Evolutionary conservation across 37 sponge, comb jelly and placozoan species (phyloP), one percentile per base, ranked within the genome.

Genomic region (Halisarca cf. caerulea): DNA sequence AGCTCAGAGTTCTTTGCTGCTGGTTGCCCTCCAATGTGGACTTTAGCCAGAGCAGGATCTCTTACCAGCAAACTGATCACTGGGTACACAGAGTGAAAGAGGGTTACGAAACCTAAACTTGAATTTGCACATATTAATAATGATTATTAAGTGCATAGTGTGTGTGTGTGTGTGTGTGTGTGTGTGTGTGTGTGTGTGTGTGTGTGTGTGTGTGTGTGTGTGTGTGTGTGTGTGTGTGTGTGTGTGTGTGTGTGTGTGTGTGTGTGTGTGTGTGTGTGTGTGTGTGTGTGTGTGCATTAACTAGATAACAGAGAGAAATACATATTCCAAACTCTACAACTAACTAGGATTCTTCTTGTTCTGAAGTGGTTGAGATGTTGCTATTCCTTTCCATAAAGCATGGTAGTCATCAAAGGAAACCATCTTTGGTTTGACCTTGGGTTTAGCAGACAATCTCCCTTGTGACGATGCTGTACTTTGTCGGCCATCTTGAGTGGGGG

Each of bases 321-420:
- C n/a, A n/a, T n/a, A n/a, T n/a, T n/a, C n/a, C n/a, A n/a, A n/a
- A n/a, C n/a, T n/a, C n/a, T 28, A 62, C 18, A 21, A 64, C 82
- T 66, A 71, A 83, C 86, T 72, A 23, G 54, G 68, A 44, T 81
- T 66, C 24, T 40, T 14, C 20, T 69, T 70, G 0, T 32, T 6
- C 21, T 78, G 51, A 1, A 30, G 55, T 36, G 89, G 69, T 44
- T 82, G 51, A 3, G 95, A 89, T 17, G 95, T 95, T 34, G 95
- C 95, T 62, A 95, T 83, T 0, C 92, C 92, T 81, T 81, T 91
- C 95, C 95, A 95, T 4, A 91, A 45, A 3, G 77, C 45, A 38
- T 86, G 90, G 71, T 95, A 95, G 62, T 95, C 90, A 82, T 87
- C 92, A 86, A 87, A 95, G 24, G 95, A 91, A 4, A 94, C 45